Conservation (phyloP, 1,140 invertebrate species). For the Megalonaias nervosa region DNA sequence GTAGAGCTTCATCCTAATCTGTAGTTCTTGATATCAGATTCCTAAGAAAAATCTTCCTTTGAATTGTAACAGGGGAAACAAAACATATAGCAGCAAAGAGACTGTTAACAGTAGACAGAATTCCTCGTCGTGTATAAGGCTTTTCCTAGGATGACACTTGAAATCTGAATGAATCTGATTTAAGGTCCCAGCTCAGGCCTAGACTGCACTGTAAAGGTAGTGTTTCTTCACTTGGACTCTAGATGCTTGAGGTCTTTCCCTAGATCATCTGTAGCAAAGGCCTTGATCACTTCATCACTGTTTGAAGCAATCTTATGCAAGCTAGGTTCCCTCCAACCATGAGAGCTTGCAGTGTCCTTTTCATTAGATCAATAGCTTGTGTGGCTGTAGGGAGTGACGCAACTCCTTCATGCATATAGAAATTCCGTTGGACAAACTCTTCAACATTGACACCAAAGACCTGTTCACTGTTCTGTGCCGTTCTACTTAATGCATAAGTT, state of each 20-base stretch:
- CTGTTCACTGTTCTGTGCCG: no score
- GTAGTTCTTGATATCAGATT: background rate
- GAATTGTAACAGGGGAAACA: background rate
- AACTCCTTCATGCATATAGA: no score
- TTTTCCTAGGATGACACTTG: slow-evolving; percentile 7
- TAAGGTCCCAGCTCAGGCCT: slow-evolving; percentile 29
- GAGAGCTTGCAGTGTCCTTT: background rate
- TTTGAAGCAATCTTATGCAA: slow-evolving; percentile 24
- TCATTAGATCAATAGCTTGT: no score
- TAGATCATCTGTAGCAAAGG: slow-evolving; percentile 12
- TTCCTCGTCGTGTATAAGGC: slow-evolving; percentile 26
- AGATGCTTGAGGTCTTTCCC: slow-evolving; percentile 22
- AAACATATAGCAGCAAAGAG: slow-evolving; percentile 13
- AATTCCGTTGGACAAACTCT: no score
- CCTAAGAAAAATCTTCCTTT: slow-evolving; percentile 6
- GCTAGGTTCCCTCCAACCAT: background rate
- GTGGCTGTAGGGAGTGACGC: no score
- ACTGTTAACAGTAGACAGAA: slow-evolving; percentile 7
- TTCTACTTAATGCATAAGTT: no score
- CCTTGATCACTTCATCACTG: slow-evolving; percentile 10
- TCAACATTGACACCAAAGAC: no score
- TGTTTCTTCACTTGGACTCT: slow-evolving; percentile 6
- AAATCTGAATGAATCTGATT: slow-evolving; percentile 28
- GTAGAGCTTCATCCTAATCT: slow-evolving; percentile 12
- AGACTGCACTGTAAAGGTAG: slow-evolving; percentile 31